These are phyloP conservation scores for Melieria picta DNA, from an alignment of 2,888 invertebrate genomes.

Conservation along the genomic window DNA sequence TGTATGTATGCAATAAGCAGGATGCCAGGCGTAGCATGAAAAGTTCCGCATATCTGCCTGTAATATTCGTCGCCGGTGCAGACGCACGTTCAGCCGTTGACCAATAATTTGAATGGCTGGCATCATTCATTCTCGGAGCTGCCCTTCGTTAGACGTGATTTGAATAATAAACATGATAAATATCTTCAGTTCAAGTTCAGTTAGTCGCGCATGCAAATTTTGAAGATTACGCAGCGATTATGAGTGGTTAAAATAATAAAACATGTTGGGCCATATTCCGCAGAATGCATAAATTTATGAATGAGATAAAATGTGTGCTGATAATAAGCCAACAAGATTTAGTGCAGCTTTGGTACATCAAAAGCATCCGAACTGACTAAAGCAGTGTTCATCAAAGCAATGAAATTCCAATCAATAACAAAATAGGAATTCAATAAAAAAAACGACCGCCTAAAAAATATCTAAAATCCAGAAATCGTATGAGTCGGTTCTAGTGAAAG, in stretches of 20 bases:
- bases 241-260: constrained; percentile 51
- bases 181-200: constrained; percentile 54
- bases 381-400: no score
- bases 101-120: constrained; percentile 15
- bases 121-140: not conserved
- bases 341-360: no score
- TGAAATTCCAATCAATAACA: no score
- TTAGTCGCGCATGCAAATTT: constrained; percentile 60
- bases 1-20: not conserved
- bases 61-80: not conserved
- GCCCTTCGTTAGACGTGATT: constrained; percentile 54
- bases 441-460: no score
- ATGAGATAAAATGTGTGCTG: no score
- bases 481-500: no score
- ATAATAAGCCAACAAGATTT: no score
- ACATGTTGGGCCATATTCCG: no score
- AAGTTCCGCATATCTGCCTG: not conserved
- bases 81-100: not conserved
- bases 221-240: constrained; percentile 61
- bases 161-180: constrained; percentile 60
- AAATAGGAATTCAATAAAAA: no score
- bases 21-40: not conserved
- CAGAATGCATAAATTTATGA: no score
- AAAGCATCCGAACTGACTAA: no score
- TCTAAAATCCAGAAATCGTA: no score